A percentile compares a stretch with the other conserved stretches of the same genome.
Evolutionary conservation across 2,888 invertebrate species (phyloP).

Genomic region (Ochlodes sylvanus): DNA sequence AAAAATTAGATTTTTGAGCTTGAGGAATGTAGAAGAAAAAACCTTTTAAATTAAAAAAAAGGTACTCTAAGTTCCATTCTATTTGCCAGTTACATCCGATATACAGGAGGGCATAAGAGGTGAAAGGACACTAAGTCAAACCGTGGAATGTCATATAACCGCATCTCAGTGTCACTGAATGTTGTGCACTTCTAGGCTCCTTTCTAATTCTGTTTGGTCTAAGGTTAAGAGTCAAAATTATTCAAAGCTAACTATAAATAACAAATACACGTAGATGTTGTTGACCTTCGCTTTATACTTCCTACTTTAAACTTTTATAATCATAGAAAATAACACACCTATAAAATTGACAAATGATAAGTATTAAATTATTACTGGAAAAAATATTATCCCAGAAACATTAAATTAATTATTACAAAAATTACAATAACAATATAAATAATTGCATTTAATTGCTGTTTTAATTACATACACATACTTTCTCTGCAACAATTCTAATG

Average conservation of each 20-base stretch:
- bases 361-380: too few species aligned
- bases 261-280: not conserved
- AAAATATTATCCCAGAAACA: not conserved
- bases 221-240: not conserved
- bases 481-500: slow-evolving; percentile 9
- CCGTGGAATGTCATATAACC: slow-evolving; percentile 9
- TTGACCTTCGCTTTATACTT: not conserved
- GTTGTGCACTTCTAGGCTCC: slow-evolving; percentile 1
- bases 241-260: not conserved
- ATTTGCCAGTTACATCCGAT: not conserved
- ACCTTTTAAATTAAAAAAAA: too few species aligned
- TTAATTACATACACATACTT: not conserved
- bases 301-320: not conserved
- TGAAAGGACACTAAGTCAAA: slow-evolving; percentile 10
- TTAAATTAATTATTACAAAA: not conserved
- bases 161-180: not conserved
- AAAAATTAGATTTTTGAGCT: too few species aligned
- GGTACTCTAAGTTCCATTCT: not conserved
- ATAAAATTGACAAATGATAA: not conserved
- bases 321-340: not conserved
- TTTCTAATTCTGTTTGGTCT: not conserved
- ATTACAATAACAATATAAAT: not conserved
- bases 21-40: too few species aligned
- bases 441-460: not conserved
- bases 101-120: not conserved